phyloP scores from a whole-genome alignment of 2,888 invertebrate genomes.

The Chirona hameri region DNA sequence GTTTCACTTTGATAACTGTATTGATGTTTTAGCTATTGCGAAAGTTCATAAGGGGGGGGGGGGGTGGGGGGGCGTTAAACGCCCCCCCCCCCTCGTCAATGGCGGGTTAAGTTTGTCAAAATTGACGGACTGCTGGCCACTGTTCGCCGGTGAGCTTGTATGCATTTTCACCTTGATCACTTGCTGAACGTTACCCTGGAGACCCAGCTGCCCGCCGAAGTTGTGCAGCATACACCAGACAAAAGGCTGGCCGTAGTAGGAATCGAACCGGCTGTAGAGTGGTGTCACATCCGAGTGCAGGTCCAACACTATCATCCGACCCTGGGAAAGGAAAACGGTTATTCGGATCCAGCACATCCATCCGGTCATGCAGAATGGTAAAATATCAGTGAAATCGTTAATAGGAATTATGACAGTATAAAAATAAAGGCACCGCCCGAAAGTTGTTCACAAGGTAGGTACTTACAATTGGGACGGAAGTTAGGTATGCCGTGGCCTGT shows the following conservation, averaged over 20 bases:
- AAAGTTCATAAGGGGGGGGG: too few species aligned
- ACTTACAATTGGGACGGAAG: slow-evolving; percentile 64
- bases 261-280: slow-evolving; percentile 66
- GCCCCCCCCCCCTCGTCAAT: too few species aligned
- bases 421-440: too few species aligned
- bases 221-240: slow-evolving; percentile 97
- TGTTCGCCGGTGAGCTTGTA: too few species aligned
- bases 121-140: too few species aligned
- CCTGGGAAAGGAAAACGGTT: slow-evolving; percentile 51
- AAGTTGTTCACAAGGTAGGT: background rate
- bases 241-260: slow-evolving; percentile 89
- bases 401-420: too few species aligned
- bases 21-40: too few species aligned
- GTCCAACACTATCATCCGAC: slow-evolving; percentile 80
- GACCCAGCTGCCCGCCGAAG: slow-evolving; percentile 89
- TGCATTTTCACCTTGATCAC: slow-evolving; percentile 48
- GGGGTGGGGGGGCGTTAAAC: too few species aligned
- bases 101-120: too few species aligned
- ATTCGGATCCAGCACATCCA: background rate
- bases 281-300: slow-evolving; percentile 83
- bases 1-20: too few species aligned
- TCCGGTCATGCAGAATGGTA: background rate
- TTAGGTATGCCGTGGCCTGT: slow-evolving; percentile 68
- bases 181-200: slow-evolving; percentile 77
- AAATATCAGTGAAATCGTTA: background rate